Conservation (phyloP, 2,888 invertebrate species). For the Pseudococcus longispinus region DNA sequence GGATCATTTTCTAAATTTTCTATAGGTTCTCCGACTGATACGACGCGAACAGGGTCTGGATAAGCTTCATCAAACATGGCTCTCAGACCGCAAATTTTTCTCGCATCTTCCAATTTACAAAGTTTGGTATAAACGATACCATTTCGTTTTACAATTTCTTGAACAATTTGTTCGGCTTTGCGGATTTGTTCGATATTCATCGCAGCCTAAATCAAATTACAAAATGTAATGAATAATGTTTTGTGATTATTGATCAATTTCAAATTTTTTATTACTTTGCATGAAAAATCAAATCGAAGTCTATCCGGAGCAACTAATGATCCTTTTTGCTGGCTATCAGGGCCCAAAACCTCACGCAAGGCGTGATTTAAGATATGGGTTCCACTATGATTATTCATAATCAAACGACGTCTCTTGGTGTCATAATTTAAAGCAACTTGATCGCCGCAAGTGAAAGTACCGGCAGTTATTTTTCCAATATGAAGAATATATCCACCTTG, state of each 20-base stretch:
- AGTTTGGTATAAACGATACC: constrained; percentile 87
- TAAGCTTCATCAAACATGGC: constrained; percentile 99
- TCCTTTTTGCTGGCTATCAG: constrained; percentile 93
- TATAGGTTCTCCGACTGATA: constrained; percentile 92
- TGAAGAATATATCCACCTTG: constrained; percentile 96
- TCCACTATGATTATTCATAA: constrained; percentile 99
- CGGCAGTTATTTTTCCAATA: constrained; percentile 85
- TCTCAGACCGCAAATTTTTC: constrained; percentile 88
- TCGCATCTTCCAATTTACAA: constrained; percentile 81
- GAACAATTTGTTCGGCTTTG: constrained; percentile 81
- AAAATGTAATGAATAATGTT: not conserved
- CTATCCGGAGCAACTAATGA: constrained; percentile 97
- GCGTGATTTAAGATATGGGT: constrained; percentile 97
- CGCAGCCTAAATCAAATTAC: constrained; percentile 68
- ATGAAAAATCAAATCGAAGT: constrained; percentile 96
- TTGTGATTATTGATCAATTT: not conserved
- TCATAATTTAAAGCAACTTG: constrained; percentile 82
- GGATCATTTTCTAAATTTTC: constrained; percentile 89
- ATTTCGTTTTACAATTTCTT: constrained; percentile 77
- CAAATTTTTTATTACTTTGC: constrained; percentile 68
- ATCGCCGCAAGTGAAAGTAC: constrained; percentile 83
- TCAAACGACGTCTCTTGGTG: constrained; percentile 78
- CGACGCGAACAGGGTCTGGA: constrained; percentile 93
- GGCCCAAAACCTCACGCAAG: constrained; percentile 85
- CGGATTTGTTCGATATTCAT: constrained; percentile 89